Conservation (phyloP, 2,797 vertebrate species). For the Macropodus opercularis region DNA sequence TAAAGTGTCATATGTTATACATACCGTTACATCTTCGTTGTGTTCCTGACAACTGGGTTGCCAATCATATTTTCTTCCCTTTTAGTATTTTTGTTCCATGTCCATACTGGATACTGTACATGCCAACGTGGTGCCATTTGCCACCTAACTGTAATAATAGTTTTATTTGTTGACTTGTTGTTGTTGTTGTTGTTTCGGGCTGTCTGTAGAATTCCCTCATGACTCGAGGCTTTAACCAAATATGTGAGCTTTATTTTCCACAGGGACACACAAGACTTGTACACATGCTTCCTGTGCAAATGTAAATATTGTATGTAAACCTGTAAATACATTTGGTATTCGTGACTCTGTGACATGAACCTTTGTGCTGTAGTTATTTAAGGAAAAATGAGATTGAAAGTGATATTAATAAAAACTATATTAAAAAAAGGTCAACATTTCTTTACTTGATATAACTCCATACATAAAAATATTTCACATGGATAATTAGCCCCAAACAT, state of each 20-base stretch:
- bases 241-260: slow-evolving; percentile 64
- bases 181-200: slow-evolving; percentile 13
- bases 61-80: slow-evolving; percentile 5
- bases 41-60: slow-evolving; percentile 54
- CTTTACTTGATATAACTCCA: not conserved
- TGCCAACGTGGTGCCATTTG: slow-evolving; percentile 24
- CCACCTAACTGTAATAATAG: slow-evolving; percentile 31
- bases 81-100: not conserved
- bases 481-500: not conserved
- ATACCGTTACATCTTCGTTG: slow-evolving; percentile 61
- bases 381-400: slow-evolving; percentile 44
- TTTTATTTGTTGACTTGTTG: slow-evolving; percentile 27
- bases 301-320: slow-evolving; percentile 75
- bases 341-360: slow-evolving; percentile 56
- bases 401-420: slow-evolving; percentile 71
- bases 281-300: slow-evolving; percentile 70
- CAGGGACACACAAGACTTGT: slow-evolving; percentile 54
- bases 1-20: slow-evolving; percentile 75
- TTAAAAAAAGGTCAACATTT: slow-evolving; percentile 3
- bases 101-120: slow-evolving; percentile 22
- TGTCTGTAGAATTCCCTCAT: slow-evolving; percentile 27
- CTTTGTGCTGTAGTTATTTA: slow-evolving; percentile 75
- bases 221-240: slow-evolving; percentile 62
- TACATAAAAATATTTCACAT: not conserved
- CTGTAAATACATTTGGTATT: slow-evolving; percentile 76